phyloP scores from a whole-genome alignment of 2,113 vertebrate species.

The Myodes glareolus region DNA sequence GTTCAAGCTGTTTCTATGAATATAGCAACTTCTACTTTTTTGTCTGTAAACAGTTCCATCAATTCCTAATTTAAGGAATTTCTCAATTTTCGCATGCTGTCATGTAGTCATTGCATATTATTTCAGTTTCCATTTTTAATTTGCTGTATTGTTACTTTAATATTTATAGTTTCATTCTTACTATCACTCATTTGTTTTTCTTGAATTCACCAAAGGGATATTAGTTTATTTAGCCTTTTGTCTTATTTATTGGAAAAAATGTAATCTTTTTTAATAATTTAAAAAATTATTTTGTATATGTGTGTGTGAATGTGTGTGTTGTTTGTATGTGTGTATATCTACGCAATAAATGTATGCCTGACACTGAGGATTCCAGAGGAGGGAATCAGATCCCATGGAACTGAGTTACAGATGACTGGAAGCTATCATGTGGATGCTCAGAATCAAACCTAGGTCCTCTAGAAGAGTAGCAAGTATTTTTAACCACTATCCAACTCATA shows the following conservation, averaged over 20 bases:
- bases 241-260: not conserved
- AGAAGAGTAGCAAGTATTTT: not conserved
- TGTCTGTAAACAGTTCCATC: not conserved
- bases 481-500: not conserved
- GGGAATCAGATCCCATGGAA: not conserved
- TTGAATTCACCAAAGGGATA: not conserved
- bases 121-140: not conserved
- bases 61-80: slow-evolving; percentile 8
- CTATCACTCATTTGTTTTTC: not conserved
- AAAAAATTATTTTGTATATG: not conserved
- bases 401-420: not conserved
- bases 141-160: not conserved
- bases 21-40: not conserved
- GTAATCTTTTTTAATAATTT: not conserved
- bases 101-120: not conserved
- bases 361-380: not conserved
- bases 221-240: not conserved
- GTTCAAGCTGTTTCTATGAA: not conserved
- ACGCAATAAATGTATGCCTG: not conserved
- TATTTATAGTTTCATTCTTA: not conserved
- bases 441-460: not conserved
- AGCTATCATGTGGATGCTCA: not conserved
- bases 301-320: not conserved
- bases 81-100: not conserved
- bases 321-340: not conserved